phyloP scores from a whole-genome alignment of 2,113 vertebrate genomes.

The Felis catus region F.catus_Fca126_mat1.0 CM031428.1:49285001-49285500 shows the following conservation, averaged over 20 bases:
- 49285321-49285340: neutral
- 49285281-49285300: neutral
- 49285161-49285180: neutral
- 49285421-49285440: neutral
- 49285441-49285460: neutral
- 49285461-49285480: neutral
- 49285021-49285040: neutral
- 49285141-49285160: neutral
- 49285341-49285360: neutral
- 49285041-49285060: neutral
- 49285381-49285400: neutral
- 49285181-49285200: neutral
- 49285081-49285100: neutral
- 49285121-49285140: neutral
- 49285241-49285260: neutral
- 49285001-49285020: conserved; percentile 6
- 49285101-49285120: neutral
- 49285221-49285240: neutral
- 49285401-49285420: neutral
- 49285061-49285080: neutral
- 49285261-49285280: neutral
- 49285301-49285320: neutral
- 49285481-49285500: neutral
- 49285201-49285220: neutral
- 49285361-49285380: neutral